phyloP scores from a whole-genome alignment of 1,140 invertebrate genomes.

The Andrena cerasifolii region DNA sequence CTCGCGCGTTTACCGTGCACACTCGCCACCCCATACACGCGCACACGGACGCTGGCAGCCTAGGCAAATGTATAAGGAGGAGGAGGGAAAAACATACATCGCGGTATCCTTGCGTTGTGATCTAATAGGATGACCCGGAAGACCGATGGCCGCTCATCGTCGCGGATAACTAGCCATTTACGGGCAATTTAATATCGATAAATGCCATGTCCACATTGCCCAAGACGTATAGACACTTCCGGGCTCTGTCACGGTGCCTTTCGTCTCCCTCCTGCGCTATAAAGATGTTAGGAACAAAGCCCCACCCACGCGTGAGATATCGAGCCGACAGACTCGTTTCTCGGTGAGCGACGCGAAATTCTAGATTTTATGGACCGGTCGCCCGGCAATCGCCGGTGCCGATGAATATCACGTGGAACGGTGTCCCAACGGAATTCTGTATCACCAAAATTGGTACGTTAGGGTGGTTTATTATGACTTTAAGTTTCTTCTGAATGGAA shows the following conservation, averaged over 20 bases:
- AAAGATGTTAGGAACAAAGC: constrained; percentile 68
- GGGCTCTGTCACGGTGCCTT: constrained; percentile 21
- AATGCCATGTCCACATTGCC: constrained; percentile 20
- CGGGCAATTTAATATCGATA: constrained; percentile 62
- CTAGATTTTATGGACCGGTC: constrained; percentile 48
- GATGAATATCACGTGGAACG: constrained; percentile 29
- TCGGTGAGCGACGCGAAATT: constrained; percentile 54
- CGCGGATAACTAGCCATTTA: constrained; percentile 47
- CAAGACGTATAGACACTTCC: constrained; percentile 23
- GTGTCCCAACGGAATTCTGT: background rate
- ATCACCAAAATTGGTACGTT: too few species aligned
- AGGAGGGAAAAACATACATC: constrained; percentile 21
- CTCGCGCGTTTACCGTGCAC: constrained; percentile 56
- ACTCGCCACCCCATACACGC: background rate
- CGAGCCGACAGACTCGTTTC: constrained; percentile 59
- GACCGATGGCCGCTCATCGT: constrained; percentile 57
- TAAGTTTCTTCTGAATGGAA: too few species aligned
- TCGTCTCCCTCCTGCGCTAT: constrained; percentile 51
- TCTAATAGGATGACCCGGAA: constrained; percentile 52
- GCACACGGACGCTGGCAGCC: background rate
- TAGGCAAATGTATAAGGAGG: constrained; percentile 11
- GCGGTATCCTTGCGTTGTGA: constrained; percentile 17
- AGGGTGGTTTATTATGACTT: too few species aligned
- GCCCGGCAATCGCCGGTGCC: constrained; percentile 13
- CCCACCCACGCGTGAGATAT: constrained; percentile 60